Base-by-base conservation (phyloP, 2,888 invertebrate species). In the Fragum whitleyi region DNA sequence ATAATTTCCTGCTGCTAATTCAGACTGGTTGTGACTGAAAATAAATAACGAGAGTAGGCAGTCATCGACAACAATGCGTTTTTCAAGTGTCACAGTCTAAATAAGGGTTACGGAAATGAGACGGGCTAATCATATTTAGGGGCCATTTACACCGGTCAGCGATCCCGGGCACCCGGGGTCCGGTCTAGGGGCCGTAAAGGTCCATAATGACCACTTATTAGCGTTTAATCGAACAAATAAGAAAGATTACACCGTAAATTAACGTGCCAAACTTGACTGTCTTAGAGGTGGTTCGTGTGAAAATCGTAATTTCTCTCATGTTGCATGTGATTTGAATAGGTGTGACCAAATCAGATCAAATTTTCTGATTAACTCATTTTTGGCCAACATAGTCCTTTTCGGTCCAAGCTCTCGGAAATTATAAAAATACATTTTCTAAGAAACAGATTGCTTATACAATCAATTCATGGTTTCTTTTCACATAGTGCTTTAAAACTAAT, bases 31-130 rank as follows among this genome's bases (percentile, higher is more conserved):
- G 36, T 9, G 3, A 11, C 9, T 23, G 29, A 42, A 65, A 65
- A 65, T 65, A 65, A 65, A 65, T 65, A 65, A 65, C 42, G 65
- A 65, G 39, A 21, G 65, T 21, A 36, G 42, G 42, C 42, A 65
- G 65, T 42, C 65, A 39, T 42, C 42, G 53, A 36, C 47, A 73
- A 83, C 83, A 83, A 83, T 83, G 68, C 69, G 53, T 70, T 79
- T 76, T 82, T 82, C 82, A 82, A 82, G 82, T 82, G 82, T 82
- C 82, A 82, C 65, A 75, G 42, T 75, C 67, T 75, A 74, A 75
- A 79, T 59, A 75, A 65, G 65, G 65, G 65, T 65, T 65, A 19
- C 65, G 36, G 14, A 65, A 65, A 21, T 42, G 65, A 65, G 65
- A 65, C 65, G 42, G 65, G 65, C 36, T 65, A 65, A 65, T 65